Evolutionary conservation across 2,888 invertebrate genomes (phyloP), one percentile per base, ranked within the genome.

Genomic region (Trachelus tabidus): DNA sequence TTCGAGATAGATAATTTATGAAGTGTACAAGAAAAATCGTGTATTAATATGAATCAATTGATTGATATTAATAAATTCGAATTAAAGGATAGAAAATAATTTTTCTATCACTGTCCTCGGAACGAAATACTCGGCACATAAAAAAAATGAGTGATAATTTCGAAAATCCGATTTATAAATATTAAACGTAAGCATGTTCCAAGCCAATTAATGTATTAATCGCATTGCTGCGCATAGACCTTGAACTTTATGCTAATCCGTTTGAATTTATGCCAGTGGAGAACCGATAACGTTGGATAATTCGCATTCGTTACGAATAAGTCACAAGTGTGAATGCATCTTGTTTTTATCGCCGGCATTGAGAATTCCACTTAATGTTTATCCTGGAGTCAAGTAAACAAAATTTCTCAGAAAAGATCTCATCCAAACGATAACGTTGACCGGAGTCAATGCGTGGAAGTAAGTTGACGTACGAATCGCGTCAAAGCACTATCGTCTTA

Each of bases 231-330:
- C 85, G 85, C 85, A 85, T 83, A 76, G 81, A 75, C 88, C 88
- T 88, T 88, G 87, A 88, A 87, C 87, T 87, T 88, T 85, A 87
- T 85, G 85, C 81, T 88, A 87, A 88, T 87, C 84, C 80, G 75
- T 86, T 85, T 84, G 83, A 80, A 84, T 85, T 87, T 86, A 85
- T 83, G 81, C 81, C 73, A 73, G 79, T 80, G 81, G 81, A 80
- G 82, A 82, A 77, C 80, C 80, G 85, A 84, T 86, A 87, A 84
- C 81, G 81, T 82, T 74, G 75, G 33, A 75, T 80, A 82, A 85
- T 80, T 81, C 23, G 0, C 15, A 56, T 56, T 56, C 23, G 56
- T 56, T 56, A 23, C 23, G 23, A 9, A 23, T 56, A 56, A 56
- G 23, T 23, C 23, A 56, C 56, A 56, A 56, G 23, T 9, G 23